Percentiles rank a stretch among this genome's conserved stretches.
Conservation (phyloP, 2,797 vertebrate species). For the Triplophysa yarkandensis region DNA sequence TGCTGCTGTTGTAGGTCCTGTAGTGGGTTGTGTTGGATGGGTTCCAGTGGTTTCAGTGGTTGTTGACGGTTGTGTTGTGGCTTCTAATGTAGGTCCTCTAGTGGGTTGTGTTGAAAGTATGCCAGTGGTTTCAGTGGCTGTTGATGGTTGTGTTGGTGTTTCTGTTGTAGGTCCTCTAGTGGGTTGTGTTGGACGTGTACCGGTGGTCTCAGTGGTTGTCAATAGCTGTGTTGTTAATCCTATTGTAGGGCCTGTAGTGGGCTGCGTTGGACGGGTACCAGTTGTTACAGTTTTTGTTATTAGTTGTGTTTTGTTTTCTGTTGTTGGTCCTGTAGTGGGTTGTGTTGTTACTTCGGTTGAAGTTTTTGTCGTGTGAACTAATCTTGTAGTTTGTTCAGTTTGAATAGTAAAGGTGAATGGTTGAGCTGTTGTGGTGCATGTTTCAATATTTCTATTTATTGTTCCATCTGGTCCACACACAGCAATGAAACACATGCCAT, state of each 20-base stretch:
- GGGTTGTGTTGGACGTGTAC: not conserved
- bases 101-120: too few relatives aligned
- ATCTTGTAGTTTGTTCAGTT: not conserved
- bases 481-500: conserved; percentile 78
- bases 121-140: not conserved
- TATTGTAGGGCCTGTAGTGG: not conserved
- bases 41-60: not conserved
- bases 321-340: not conserved
- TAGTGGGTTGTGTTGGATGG: not conserved
- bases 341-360: not conserved
- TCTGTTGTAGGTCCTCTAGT: not conserved
- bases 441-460: conserved; percentile 54
- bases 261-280: not conserved
- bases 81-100: not conserved
- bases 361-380: too few relatives aligned
- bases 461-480: conserved; percentile 75
- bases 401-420: conserved; percentile 41
- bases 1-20: not conserved
- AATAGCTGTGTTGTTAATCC: not conserved
- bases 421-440: conserved; percentile 61
- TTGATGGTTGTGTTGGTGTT: not conserved
- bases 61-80: not conserved
- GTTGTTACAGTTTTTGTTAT: not conserved
- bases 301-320: too few relatives aligned
- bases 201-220: not conserved